These are phyloP conservation scores for Antheraea mylitta DNA, from an alignment of 1,140 invertebrate species.

Conservation along the genomic window DNA sequence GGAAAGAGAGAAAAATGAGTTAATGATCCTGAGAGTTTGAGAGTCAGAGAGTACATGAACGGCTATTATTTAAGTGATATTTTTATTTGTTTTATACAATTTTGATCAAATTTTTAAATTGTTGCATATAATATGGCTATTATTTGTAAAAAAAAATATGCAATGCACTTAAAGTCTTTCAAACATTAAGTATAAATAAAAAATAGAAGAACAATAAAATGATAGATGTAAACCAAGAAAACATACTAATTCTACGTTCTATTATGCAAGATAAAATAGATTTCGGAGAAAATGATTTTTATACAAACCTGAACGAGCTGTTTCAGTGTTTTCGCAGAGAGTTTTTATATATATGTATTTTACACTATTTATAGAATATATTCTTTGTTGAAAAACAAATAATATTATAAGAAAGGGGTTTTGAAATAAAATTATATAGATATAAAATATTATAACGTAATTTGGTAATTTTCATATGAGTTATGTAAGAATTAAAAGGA, in stretches of 20 bases:
- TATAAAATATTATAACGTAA: background rate
- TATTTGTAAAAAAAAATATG: background rate
- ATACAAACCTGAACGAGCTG: background rate
- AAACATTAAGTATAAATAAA: constrained; percentile 15
- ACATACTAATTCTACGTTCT: constrained; percentile 16
- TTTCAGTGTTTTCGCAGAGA: background rate
- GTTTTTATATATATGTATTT: background rate
- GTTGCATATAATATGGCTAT: background rate
- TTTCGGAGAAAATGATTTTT: constrained; percentile 1
- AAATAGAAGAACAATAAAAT: constrained; percentile 12
- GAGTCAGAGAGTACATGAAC: constrained; percentile 22
- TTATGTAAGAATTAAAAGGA: background rate
- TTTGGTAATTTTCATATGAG: background rate
- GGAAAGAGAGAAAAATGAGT: constrained; percentile 47
- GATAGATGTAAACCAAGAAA: constrained; percentile 13
- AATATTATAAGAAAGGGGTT: constrained; percentile 54
- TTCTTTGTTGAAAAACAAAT: constrained; percentile 73
- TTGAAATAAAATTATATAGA: constrained; percentile 21
- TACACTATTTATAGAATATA: constrained; percentile 69
- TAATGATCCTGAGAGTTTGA: constrained; percentile 30
- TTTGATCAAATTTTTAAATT: background rate
- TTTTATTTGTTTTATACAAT: background rate
- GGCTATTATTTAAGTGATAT: constrained; percentile 19
- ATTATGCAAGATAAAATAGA: background rate
- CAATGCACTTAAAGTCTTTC: background rate